phyloP scores from a whole-genome alignment of 2,113 vertebrate species.

The Bucco capensis region DNA sequence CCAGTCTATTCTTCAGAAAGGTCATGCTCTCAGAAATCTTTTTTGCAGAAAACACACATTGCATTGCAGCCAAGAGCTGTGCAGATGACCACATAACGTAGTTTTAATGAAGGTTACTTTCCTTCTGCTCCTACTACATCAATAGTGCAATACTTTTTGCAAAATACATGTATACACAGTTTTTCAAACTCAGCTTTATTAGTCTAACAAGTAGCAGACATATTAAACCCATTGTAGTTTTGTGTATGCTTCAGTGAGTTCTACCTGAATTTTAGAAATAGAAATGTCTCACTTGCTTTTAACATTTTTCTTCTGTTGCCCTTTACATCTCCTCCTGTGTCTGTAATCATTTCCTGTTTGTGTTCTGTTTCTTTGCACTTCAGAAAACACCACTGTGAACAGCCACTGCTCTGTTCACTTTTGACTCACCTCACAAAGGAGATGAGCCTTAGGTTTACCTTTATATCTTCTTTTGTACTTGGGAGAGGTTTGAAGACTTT shows the following conservation, averaged over 20 bases:
- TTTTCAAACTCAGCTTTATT: conserved; percentile 9
- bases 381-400: neutral
- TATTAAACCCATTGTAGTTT: neutral
- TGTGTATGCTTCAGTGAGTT: neutral
- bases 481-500: neutral
- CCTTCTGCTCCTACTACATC: neutral
- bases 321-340: neutral
- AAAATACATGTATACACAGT: neutral
- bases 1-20: conserved; percentile 55
- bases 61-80: neutral
- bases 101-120: conserved; percentile 27
- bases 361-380: neutral
- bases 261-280: neutral
- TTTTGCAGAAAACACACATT: conserved; percentile 40
- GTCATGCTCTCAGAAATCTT: neutral
- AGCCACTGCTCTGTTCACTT: neutral
- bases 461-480: neutral
- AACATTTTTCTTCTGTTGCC: neutral
- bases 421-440: neutral
- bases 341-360: conserved; percentile 18
- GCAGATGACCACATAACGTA: neutral
- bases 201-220: neutral
- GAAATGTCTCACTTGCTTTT: neutral
- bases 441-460: neutral
- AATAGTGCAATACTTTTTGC: neutral